Base-by-base conservation (phyloP, 53 echinoderm and acorn worm species). In the Stichopus horrens region DNA sequence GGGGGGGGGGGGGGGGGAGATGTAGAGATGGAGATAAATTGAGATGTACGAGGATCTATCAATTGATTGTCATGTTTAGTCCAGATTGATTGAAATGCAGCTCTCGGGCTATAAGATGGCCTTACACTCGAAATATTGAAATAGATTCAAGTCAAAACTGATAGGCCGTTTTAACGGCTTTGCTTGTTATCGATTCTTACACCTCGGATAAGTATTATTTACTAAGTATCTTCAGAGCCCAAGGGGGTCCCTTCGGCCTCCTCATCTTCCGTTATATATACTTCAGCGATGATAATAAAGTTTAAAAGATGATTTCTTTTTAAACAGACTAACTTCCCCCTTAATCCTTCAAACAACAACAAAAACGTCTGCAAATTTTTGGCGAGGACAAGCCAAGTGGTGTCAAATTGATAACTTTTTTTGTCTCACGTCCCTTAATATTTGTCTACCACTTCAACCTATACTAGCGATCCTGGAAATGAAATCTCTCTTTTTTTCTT, bases 61-160 rank as follows among this genome's bases (percentile, higher is more conserved):
- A 55, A 56, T 57, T 81, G 81, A 81, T 81, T 58, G 57, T 8
- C 71, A 71, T 71, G 19, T 6, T 58, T 21, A 52, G 8, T 20
- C 81, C 23, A 56, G 81, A 81, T 81, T 81, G 81, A 57, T 58
- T 81, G 81, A 56, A 81, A 57, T 57, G 56, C 19, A 81, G 81
- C 81, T 71, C 71, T 7, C 81, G 10, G 58, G 56, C 56, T 56
- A 21, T 7, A 81, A 4, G 81, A 81, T 58, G 81, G 81, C 6
- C 58, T 81, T 21, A 16, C 81, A 81, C 81, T 81, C 81, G 81
- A 81, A 20, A 81, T 57, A 21, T 55, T 81, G 81, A 81, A 81
- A 81, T 81, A 56, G 81, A 81, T 58, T 55, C 81, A 81, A 58
- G 37, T 37, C 22, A 54, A 81, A 23, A 81, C 53, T 71, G 71